These are phyloP conservation scores for Brenthis daphne DNA, from an alignment of 2,888 invertebrate species.

Conservation along the genomic window DNA sequence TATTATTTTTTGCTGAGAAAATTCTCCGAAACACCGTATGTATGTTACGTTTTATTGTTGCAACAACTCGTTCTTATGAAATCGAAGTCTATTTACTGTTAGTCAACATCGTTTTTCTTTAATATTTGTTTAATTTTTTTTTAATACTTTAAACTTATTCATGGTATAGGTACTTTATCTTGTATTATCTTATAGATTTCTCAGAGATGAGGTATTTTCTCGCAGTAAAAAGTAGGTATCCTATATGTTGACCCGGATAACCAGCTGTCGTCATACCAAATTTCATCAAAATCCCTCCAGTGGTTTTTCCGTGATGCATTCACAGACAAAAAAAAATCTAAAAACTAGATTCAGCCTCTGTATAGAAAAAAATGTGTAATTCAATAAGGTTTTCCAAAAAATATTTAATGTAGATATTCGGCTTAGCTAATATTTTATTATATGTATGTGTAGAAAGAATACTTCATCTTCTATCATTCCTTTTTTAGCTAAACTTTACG, in stretches of 20 bases:
- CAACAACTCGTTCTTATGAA: constrained; percentile 2
- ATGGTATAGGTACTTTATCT: neutral
- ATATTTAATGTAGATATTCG: too few species aligned
- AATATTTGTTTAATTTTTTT: neutral
- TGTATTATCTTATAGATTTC: neutral
- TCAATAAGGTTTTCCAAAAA: too few species aligned
- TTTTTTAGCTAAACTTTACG: constrained; percentile 42
- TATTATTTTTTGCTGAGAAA: neutral
- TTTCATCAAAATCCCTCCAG: too few species aligned
- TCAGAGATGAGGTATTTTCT: too few species aligned
- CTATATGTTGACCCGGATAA: too few species aligned
- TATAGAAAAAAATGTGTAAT: too few species aligned
- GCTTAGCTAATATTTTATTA: too few species aligned
- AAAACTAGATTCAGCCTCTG: too few species aligned
- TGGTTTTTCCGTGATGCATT: too few species aligned
- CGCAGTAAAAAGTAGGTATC: too few species aligned
- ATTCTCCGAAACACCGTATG: neutral
- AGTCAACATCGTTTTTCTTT: neutral
- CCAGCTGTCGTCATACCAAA: too few species aligned
- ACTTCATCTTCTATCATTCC: constrained; percentile 16
- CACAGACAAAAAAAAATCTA: too few species aligned
- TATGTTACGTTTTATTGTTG: neutral
- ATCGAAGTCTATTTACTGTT: neutral
- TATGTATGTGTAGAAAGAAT: neutral
- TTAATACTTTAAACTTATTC: neutral